A percentile compares a stretch with the other conserved stretches of the same genome.
phyloP scores from a whole-genome alignment of 2,888 invertebrate genomes.

The Scrobipalpa atriplicella region DNA sequence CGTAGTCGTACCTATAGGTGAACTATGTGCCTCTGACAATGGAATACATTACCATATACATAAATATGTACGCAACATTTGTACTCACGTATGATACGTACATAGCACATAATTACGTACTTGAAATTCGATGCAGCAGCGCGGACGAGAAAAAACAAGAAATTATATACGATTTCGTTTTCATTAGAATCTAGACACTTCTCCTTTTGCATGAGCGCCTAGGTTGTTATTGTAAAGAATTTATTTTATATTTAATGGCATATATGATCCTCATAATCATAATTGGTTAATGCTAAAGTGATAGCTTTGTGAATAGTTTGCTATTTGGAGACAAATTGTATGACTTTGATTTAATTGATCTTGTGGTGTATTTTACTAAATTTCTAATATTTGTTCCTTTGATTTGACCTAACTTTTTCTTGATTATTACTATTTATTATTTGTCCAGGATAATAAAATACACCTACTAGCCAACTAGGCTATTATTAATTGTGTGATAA shows the following conservation, averaged over 20 bases:
- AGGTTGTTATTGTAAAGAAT: too few species aligned
- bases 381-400: too few species aligned
- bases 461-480: background rate
- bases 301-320: too few species aligned
- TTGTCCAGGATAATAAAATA: too few species aligned
- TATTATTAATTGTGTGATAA: background rate
- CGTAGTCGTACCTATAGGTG: background rate
- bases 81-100: background rate
- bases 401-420: too few species aligned
- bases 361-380: too few species aligned
- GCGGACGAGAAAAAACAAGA: background rate
- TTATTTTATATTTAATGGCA: too few species aligned
- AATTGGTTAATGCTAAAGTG: too few species aligned
- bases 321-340: too few species aligned
- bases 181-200: slow-evolving; percentile 1
- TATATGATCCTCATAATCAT: background rate
- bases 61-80: background rate
- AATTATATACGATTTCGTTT: slow-evolving; percentile 1
- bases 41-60: slow-evolving; percentile 22
- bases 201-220: background rate
- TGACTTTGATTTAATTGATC: too few species aligned
- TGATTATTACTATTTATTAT: too few species aligned
- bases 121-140: background rate
- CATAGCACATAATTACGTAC: slow-evolving; percentile 4
- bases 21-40: slow-evolving; percentile 22